Percentiles rank a stretch among this genome's conserved stretches.
Conservation (phyloP, 2,113 vertebrate species). For the Charina bottae region DNA sequence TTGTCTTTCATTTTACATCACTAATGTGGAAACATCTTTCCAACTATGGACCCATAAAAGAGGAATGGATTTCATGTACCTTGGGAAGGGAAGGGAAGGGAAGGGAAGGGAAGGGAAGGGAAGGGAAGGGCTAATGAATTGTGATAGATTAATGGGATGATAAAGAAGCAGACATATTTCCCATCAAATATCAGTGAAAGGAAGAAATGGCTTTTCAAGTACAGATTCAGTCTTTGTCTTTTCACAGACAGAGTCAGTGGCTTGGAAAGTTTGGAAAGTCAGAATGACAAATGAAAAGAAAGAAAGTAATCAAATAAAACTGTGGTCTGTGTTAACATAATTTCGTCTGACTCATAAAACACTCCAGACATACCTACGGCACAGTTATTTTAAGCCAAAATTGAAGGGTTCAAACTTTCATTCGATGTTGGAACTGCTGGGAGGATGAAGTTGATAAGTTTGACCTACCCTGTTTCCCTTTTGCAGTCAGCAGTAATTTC, state of each 20-base stretch:
- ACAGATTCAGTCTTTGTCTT: not conserved
- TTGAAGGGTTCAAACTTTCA: too few species aligned
- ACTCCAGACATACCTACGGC: too few species aligned
- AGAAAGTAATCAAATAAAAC: too few species aligned
- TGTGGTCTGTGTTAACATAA: too few species aligned
- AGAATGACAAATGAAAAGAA: not conserved
- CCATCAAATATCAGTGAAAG: constrained; percentile 21
- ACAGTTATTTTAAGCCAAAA: too few species aligned
- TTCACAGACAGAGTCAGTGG: constrained; percentile 17
- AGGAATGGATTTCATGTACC: constrained; percentile 21
- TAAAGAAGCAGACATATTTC: constrained; percentile 8
- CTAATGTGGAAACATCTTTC: not conserved
- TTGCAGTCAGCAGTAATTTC: too few species aligned
- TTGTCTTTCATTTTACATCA: not conserved
- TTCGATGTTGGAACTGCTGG: too few species aligned
- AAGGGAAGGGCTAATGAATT: constrained; percentile 34
- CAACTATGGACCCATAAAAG: constrained; percentile 17
- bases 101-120: not conserved
- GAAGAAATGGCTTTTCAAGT: not conserved
- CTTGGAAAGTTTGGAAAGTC: constrained; percentile 3
- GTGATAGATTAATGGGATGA: constrained; percentile 33
- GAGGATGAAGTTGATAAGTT: too few species aligned
- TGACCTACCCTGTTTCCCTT: too few species aligned
- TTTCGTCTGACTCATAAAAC: too few species aligned
- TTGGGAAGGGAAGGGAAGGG: not conserved